Base-by-base conservation (phyloP, 2,888 invertebrate species). In the Eulithis testata region DNA sequence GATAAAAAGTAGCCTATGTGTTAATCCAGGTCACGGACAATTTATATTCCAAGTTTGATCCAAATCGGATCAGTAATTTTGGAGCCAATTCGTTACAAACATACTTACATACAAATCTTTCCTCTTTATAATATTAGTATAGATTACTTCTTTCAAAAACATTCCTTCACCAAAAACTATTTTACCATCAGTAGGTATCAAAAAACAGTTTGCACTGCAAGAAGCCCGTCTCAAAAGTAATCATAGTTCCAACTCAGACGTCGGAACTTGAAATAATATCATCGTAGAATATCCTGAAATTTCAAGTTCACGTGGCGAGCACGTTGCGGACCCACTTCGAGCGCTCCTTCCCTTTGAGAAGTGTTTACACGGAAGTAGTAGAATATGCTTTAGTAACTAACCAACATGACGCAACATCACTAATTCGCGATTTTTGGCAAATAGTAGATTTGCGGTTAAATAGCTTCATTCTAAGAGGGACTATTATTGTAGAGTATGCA, bases 291-390 rank as follows among this genome's bases (percentile, higher is more conserved):
- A 76, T 76, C 70, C 65, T 14, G 45, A 75, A 76, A 76, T 77
- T 74, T 78, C 76, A 78, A 80, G 81, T 75, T 79, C 76, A 75
- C 66, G 69, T 60, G 57, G 69, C 56, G 63, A 73, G 64, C 76
- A 74, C 73, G 72, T 73, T 71, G 69, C 56, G 55, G 63, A 64
- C 66, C 67, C 60, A 56, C 49, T 61, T 55, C 54, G 14, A 31
- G n/a, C 52, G 36, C 47, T 31, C 65, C 44, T 56, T 12, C 55
- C 50, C 47, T 27, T 44, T 44, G 9, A 14, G 21, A 36, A 37
- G 51, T 47, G 56, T 66, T 60, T 49, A 69, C 21, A 37, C 11
- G 11, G 0, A 44, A 50, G 52, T 7, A 58, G 40, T 43, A 14
- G n/a, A 3, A n/a, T n/a, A 14, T 36, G 5, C 4, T 45, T 12